A percentile compares a stretch with the other conserved stretches of the same genome.
Evolutionary conservation across 2,888 invertebrate genomes (phyloP).

Genomic region (Acleris laterana): DNA sequence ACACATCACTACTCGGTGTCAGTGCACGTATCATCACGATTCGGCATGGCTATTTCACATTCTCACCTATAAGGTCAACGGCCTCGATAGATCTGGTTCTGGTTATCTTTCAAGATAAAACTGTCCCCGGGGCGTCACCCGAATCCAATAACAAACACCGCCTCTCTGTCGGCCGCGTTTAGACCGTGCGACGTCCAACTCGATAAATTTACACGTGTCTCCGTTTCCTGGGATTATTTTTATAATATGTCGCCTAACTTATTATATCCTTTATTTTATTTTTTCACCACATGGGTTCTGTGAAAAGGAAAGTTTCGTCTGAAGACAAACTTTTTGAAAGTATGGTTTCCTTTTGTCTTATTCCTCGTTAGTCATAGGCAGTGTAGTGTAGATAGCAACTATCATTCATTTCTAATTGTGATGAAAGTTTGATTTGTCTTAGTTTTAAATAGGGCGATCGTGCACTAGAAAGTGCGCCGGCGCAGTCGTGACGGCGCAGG

Average conservation of each 20-base stretch:
- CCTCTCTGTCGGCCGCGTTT: conserved; percentile 58
- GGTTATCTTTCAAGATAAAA: conserved; percentile 66
- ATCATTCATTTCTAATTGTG: conserved; percentile 39
- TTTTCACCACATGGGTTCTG: neutral
- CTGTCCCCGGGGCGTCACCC: conserved; percentile 55
- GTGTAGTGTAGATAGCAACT: neutral
- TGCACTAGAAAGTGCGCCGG: conserved; percentile 71
- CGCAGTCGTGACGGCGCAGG: conserved; percentile 65
- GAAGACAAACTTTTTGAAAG: neutral
- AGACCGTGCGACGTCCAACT: conserved; percentile 52
- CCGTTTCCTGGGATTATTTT: conserved; percentile 66
- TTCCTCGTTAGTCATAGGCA: neutral
- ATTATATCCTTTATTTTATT: conserved; percentile 29
- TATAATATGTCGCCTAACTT: conserved; percentile 37
- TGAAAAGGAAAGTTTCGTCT: neutral
- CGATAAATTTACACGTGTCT: conserved; percentile 57
- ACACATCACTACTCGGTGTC: conserved; percentile 20
- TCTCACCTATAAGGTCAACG: conserved; percentile 53
- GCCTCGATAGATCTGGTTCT: conserved; percentile 56
- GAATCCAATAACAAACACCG: conserved; percentile 61
- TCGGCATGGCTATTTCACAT: conserved; percentile 27
- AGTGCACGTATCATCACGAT: conserved; percentile 3
- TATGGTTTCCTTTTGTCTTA: neutral
- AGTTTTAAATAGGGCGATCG: conserved; percentile 69
- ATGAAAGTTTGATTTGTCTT: conserved; percentile 63